Evolutionary conservation across 2,113 vertebrate genomes (phyloP).

Genomic region (Siphamia tubifer): DNA sequence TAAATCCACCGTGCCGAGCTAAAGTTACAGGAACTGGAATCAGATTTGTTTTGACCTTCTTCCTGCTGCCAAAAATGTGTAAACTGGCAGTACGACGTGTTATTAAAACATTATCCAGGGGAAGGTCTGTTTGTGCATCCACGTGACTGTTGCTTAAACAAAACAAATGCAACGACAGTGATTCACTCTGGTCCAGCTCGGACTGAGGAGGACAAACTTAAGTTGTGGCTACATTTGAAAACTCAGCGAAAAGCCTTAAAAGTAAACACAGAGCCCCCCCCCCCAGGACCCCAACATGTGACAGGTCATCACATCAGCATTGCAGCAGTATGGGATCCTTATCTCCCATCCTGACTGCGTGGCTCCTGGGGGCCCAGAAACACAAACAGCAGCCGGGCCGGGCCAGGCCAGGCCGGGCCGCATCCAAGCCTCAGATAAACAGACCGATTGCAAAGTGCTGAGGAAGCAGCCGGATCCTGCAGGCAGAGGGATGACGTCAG

Average conservation of each 20-base stretch:
- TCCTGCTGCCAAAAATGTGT: neutral
- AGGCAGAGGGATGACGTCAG: slow-evolving; percentile 4
- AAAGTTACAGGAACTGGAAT: neutral
- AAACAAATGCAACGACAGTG: neutral
- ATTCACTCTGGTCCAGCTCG: too few relatives aligned
- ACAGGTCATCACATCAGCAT: slow-evolving; percentile 53
- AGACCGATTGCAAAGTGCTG: slow-evolving; percentile 32
- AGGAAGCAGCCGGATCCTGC: slow-evolving; percentile 53
- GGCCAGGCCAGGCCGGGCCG: slow-evolving; percentile 10
- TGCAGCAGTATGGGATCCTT: slow-evolving; percentile 41
- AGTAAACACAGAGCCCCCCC: slow-evolving; percentile 8
- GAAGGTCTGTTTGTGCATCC: neutral
- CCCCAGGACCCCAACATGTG: slow-evolving; percentile 25
- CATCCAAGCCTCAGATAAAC: slow-evolving; percentile 52
- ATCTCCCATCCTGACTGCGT: slow-evolving; percentile 55
- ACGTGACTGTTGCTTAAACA: neutral
- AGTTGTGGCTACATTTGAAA: neutral
- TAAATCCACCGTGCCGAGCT: neutral
- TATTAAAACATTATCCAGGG: neutral
- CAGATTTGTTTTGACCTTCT: slow-evolving; percentile 9
- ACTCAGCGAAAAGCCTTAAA: neutral
- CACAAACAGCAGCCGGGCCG: slow-evolving; percentile 42
- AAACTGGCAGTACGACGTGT: neutral
- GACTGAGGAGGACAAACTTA: neutral
- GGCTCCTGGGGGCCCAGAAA: slow-evolving; percentile 41